Evolutionary conservation across 2,113 vertebrate species (phyloP), one percentile per base, ranked within the genome.

Genomic region (Labeo catla): DNA sequence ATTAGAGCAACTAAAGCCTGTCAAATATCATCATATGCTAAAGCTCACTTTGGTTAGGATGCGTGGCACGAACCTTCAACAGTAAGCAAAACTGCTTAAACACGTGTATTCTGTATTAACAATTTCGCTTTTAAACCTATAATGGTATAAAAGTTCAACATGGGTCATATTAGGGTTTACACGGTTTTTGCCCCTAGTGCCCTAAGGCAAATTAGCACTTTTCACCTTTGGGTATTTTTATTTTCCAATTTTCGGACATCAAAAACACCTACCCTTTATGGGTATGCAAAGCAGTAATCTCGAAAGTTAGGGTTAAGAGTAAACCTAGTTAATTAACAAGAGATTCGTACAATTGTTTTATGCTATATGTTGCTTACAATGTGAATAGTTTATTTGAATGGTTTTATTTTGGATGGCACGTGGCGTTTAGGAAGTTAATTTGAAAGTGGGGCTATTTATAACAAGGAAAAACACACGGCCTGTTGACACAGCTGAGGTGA

Each of bases 401-500:
- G 28, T 50, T 83, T 70, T 83, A 70, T 83, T 83, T 70, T 83
- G 65, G 16, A 83, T 70, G 49, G 65, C 45, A 70, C 81, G 65
- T 83, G 45, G 63, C 23, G 63, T 83, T 70, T 70, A 54, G 65
- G 47, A 83, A 83, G 81, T 83, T 83, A 70, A 83, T 83, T 83
- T 83, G 81, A 54, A 83, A 70, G 81, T 83, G 16, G 54, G 68
- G 52, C 61, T 88, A 83, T 86, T 83, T 86, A 50, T 78, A 76
- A 76, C 65, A 34, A 50, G 49, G 68, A 81, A 86, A 82, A 83
- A 81, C 81, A 83, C 68, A 61, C 36, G 49, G 68, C n/a, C 43
- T 89, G 81, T 87, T 86, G 85, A 86, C 85, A 89, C 82, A 86
- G 85, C 85, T 86, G 88, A 89, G 76, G 70, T 89, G 85, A 86